A percentile compares a stretch with the other conserved stretches of the same genome.
phyloP scores from a whole-genome alignment of 2,888 invertebrate genomes.

The Leptura quadrifasciata region DNA sequence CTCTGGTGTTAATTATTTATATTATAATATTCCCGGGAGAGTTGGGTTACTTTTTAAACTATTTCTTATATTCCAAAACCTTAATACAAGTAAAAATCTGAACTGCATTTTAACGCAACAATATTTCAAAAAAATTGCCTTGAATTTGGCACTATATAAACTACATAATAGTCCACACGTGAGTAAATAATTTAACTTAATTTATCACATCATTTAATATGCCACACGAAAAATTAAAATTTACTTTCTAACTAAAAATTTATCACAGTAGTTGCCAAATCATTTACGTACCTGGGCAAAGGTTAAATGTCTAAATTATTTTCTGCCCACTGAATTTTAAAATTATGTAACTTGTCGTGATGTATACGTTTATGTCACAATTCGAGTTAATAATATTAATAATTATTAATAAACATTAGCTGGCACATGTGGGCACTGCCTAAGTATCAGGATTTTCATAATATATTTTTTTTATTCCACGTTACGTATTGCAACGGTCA shows the following conservation, averaged over 20 bases:
- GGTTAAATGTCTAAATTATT: background rate
- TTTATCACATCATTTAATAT: background rate
- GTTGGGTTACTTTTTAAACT: no score
- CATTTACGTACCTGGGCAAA: background rate
- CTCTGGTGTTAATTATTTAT: no score
- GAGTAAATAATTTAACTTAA: background rate
- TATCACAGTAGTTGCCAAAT: background rate
- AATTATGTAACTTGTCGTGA: background rate
- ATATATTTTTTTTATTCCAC: background rate
- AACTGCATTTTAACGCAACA: no score
- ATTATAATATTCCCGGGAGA: no score
- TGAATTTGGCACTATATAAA: background rate
- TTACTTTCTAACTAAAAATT: background rate
- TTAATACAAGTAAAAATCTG: no score
- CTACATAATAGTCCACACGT: background rate
- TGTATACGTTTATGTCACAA: background rate
- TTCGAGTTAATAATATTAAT: background rate
- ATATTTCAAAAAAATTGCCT: no score
- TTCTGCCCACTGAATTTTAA: background rate
- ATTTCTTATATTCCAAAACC: no score
- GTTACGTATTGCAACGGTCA: background rate
- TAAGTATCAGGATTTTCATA: constrained; percentile 1
- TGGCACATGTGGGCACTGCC: background rate
- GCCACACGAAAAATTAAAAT: background rate
- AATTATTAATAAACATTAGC: background rate